Conservation (phyloP, 2,113 vertebrate genomes). For the Microcebus griseorufus region DNA sequence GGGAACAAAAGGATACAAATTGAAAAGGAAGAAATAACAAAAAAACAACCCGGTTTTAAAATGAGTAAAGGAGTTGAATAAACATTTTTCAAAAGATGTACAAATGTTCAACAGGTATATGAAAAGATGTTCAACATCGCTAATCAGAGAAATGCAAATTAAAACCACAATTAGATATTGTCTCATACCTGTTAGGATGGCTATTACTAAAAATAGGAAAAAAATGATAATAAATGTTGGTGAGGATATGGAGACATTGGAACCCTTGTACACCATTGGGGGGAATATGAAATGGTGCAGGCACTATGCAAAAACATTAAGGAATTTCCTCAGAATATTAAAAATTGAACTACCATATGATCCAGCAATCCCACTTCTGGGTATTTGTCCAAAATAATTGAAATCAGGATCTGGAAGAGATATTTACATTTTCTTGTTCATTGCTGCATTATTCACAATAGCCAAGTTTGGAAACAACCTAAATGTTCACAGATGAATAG, state of each 20-base stretch:
- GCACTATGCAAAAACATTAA: background rate
- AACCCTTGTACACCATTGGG: background rate
- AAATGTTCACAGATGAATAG: background rate
- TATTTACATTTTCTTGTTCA: background rate
- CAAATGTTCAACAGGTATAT: background rate
- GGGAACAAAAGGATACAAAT: background rate
- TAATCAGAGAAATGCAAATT: background rate
- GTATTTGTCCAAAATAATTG: background rate
- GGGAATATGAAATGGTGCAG: background rate
- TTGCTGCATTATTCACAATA: background rate
- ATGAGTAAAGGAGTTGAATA: background rate
- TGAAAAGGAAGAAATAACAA: background rate
- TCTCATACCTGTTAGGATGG: background rate
- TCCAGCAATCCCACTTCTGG: background rate
- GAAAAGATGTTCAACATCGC: background rate
- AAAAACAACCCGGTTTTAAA: background rate
- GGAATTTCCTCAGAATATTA: background rate
- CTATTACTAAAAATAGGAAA: background rate
- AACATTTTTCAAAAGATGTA: background rate
- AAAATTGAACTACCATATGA: background rate
- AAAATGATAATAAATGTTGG: background rate
- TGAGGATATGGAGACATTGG: background rate
- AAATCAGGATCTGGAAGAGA: background rate
- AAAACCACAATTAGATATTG: background rate
- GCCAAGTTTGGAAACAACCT: background rate